Base-by-base conservation (phyloP, 1,140 invertebrate species). In the Pemphigus obesinymphae region DNA sequence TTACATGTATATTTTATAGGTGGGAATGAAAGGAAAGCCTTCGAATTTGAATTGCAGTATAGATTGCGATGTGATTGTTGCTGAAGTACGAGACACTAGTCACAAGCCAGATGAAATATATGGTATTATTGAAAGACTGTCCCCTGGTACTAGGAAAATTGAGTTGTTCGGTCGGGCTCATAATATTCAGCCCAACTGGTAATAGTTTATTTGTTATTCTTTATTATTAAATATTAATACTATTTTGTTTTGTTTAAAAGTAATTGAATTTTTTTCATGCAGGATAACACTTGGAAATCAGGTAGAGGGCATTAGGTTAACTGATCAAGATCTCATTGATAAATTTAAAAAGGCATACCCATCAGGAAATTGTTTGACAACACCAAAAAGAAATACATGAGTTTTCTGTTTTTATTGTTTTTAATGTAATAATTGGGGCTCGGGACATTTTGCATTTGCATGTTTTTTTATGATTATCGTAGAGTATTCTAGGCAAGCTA, bases 101-200 rank as follows among this genome's bases (percentile, higher is more conserved):
- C 97, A 99, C 86, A 99, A 99, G 87, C 97, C 97, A 0, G 97
- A 99, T 88, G 97, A 99, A 89, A 97, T 99, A 84, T 99, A 99
- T 87, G 97, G 94, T 17, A 95, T 95, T 75, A 95, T 95, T 82
- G 93, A 96, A 85, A 87, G 94, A 75, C 89, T 96, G 68, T 95
- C 93, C 85, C 94, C 94, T 0, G 96, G 97, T 0, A 99, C 97
- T 0, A 91, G 96, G 63, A 99, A 99, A 90, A 97, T 99, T 84
- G 97, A 99, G 89, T 88, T 99, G 7, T 99, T 99, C 88, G 97
- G 97, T 0, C 88, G 97, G 76, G 96, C 96, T 7, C 97, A 99
- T 86, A 99, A 99, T 87, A 94, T 99, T 11, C 97, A 99, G 87
- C 97, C 97, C 0, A 99, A 99, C 87, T 99, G 97, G 97, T 94